phyloP scores from a whole-genome alignment of 1,140 invertebrate genomes.

The Drosophila orena region DNA sequence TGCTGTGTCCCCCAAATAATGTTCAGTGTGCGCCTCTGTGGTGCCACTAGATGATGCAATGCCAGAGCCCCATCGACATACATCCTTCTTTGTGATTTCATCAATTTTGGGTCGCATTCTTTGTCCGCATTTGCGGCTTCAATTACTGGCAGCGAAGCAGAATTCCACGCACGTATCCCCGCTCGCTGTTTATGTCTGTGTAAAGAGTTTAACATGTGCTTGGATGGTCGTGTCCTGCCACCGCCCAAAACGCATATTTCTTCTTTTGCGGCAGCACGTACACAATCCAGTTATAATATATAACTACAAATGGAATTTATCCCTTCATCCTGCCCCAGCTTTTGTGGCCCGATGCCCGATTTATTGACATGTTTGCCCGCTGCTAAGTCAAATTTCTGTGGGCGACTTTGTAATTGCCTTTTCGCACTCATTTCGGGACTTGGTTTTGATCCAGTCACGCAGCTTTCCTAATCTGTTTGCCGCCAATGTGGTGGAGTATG shows the following conservation, averaged over 20 bases:
- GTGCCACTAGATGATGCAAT: conserved; percentile 24
- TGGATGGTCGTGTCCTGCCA: conserved; percentile 30
- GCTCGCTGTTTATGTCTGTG: conserved; percentile 77
- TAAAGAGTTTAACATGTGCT: conserved; percentile 82
- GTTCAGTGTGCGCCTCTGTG: background rate
- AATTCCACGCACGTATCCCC: conserved; percentile 76
- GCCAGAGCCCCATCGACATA: conserved; percentile 39
- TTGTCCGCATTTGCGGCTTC: conserved; percentile 54
- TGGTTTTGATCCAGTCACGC: conserved; percentile 20
- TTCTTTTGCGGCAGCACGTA: conserved; percentile 50
- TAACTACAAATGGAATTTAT: conserved; percentile 65
- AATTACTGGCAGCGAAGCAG: conserved; percentile 65
- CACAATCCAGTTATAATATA: conserved; percentile 58
- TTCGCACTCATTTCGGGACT: conserved; percentile 1
- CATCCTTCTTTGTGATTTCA: conserved; percentile 52
- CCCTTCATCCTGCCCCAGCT: conserved; percentile 9
- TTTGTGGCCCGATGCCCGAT: conserved; percentile 8
- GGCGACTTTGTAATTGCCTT: conserved; percentile 37
- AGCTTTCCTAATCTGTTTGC: background rate
- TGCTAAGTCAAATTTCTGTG: conserved; percentile 14
- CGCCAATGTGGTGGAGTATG: background rate
- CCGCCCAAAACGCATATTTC: conserved; percentile 58
- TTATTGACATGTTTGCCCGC: conserved; percentile 53
- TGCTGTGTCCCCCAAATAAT: background rate
- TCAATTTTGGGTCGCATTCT: conserved; percentile 59